A percentile compares a stretch with the other conserved stretches of the same genome.
Evolutionary conservation across 2,113 vertebrate genomes (phyloP).

Genomic region (Psephotus haematonotus): DNA sequence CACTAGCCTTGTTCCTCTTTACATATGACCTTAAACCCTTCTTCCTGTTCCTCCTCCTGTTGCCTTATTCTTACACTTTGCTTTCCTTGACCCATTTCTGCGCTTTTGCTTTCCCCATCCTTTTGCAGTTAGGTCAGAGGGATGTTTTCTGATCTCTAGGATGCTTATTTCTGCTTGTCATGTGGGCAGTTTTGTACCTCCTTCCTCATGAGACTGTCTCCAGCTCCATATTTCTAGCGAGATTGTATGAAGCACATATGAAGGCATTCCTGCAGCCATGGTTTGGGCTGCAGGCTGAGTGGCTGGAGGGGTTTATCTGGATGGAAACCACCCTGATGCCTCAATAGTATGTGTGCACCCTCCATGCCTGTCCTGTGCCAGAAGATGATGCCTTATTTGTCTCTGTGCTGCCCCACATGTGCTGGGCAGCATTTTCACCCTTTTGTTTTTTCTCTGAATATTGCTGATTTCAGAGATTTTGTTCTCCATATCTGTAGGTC

Average conservation of each 20-base stretch:
- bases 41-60: background rate
- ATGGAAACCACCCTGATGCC: background rate
- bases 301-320: background rate
- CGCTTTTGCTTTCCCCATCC: background rate
- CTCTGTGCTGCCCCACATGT: rapidly evolving
- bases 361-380: background rate
- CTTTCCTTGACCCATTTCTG: background rate
- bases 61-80: background rate
- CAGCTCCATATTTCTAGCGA: background rate
- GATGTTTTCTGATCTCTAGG: background rate
- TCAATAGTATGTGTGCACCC: rapidly evolving
- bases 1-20: background rate
- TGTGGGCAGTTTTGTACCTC: background rate
- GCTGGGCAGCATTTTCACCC: background rate
- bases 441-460: background rate
- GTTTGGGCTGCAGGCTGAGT: background rate
- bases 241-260: background rate
- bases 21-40: background rate
- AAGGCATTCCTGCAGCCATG: background rate
- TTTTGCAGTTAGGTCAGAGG: background rate
- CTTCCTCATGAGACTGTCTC: background rate
- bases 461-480: background rate
- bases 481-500: background rate
- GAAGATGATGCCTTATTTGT: background rate
- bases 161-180: background rate